Evolutionary conservation across 2,888 invertebrate species (phyloP).

Genomic region (Balanococcus diminutus): DNA sequence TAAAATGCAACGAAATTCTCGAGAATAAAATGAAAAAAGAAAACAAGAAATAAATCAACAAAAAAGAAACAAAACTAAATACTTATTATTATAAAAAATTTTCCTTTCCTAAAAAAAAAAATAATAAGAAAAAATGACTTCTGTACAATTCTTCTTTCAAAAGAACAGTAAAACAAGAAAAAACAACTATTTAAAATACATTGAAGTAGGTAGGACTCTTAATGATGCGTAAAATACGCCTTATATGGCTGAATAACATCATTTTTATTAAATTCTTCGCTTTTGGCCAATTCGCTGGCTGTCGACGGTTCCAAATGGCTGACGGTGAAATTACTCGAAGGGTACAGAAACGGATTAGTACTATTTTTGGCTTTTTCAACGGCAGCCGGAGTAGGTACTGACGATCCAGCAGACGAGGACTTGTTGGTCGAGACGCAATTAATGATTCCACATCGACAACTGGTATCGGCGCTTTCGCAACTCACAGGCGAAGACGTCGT

Average conservation of each 20-base stretch:
- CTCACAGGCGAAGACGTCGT: constrained; percentile 62
- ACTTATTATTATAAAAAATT: too few species aligned
- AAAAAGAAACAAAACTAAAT: too few species aligned
- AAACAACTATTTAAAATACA: not conserved
- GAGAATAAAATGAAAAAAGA: too few species aligned
- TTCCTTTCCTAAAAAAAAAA: not conserved
- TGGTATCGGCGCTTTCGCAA: constrained; percentile 58
- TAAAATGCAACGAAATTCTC: too few species aligned
- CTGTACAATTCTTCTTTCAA: not conserved
- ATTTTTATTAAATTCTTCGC: constrained; percentile 58
- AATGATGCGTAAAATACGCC: constrained; percentile 59
- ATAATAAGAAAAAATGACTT: not conserved
- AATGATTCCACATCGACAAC: constrained; percentile 65
- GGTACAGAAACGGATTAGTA: constrained; percentile 58
- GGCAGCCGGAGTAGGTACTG: constrained; percentile 57
- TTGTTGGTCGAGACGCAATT: constrained; percentile 64
- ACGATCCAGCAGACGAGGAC: constrained; percentile 64
- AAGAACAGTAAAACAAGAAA: not conserved
- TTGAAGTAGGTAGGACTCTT: not conserved
- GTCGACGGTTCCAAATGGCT: constrained; percentile 59
- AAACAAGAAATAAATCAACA: too few species aligned
- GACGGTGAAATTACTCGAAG: constrained; percentile 61
- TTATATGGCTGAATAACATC: constrained; percentile 81
- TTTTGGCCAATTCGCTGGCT: constrained; percentile 51
- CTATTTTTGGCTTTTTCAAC: constrained; percentile 34